phyloP scores from a whole-genome alignment of 2,888 invertebrate genomes.

The Neoitamus cyanurus region DNA sequence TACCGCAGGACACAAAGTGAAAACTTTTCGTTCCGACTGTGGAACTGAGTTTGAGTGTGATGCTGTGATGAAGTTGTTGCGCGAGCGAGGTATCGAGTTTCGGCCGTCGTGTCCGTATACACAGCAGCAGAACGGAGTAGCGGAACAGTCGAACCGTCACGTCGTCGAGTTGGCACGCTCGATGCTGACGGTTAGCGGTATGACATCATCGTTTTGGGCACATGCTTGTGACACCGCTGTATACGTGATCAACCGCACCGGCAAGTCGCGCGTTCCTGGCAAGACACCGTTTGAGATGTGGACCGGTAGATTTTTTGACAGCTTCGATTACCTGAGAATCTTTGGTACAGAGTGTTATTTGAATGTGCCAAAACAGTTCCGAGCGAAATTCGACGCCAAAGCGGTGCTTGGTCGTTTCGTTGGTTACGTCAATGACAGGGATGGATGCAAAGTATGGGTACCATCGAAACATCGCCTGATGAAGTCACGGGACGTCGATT shows the following conservation, averaged over 20 bases:
- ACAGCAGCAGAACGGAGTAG: neutral
- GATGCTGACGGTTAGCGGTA: neutral
- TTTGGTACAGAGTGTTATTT: conserved; percentile 5
- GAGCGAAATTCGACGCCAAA: neutral
- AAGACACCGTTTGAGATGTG: conserved; percentile 17
- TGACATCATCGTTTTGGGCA: neutral
- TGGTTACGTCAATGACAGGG: conserved; percentile 9
- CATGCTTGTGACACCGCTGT: neutral
- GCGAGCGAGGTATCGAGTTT: conserved; percentile 2
- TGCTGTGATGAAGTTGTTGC: neutral
- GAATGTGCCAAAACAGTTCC: conserved; percentile 6
- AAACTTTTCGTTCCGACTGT: conserved; percentile 1
- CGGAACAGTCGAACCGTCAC: neutral
- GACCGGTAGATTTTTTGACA: neutral
- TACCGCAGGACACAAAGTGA: conserved; percentile 19
- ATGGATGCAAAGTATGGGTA: conserved; percentile 16
- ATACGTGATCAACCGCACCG: neutral
- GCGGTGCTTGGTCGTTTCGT: no score
- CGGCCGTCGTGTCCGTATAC: neutral
- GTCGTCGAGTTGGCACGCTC: conserved; percentile 12
- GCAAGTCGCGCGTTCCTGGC: neutral
- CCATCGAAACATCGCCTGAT: conserved; percentile 4
- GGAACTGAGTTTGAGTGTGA: neutral
- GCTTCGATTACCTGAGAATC: conserved; percentile 1
- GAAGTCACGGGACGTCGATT: conserved; percentile 19